phyloP scores from a whole-genome alignment of 2,113 vertebrate genomes.

The Anoplopoma fimbria region DNA sequence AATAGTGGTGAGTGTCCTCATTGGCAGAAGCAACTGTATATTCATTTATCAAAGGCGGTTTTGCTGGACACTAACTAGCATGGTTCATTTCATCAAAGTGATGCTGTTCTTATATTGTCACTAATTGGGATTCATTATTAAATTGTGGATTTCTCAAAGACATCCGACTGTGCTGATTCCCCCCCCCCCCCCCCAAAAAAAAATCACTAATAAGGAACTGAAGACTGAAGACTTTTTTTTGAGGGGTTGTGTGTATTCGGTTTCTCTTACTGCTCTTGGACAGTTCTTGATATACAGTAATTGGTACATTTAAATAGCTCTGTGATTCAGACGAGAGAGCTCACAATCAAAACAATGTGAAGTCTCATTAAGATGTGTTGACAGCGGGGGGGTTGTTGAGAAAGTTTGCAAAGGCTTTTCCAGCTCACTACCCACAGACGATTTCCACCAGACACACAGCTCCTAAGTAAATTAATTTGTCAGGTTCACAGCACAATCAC shows the following conservation, averaged over 20 bases:
- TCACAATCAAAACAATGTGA: background rate
- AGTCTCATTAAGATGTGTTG: slow-evolving; percentile 1
- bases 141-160: background rate
- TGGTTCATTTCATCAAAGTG: background rate
- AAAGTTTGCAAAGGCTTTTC: background rate
- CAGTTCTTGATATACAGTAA: background rate
- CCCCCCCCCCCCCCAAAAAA: too few species aligned
- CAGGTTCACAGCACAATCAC: background rate
- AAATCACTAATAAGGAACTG: background rate
- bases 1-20: slow-evolving; percentile 91
- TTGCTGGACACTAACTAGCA: background rate
- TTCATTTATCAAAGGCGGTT: slow-evolving; percentile 13
- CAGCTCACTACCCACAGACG: background rate
- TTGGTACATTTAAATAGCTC: background rate
- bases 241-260: background rate
- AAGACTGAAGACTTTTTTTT: background rate
- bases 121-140: slow-evolving; percentile 3
- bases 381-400: background rate
- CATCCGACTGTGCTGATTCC: background rate
- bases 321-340: background rate
- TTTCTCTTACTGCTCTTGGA: background rate
- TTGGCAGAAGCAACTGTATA: slow-evolving; percentile 3
- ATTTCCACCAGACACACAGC: background rate
- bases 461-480: background rate
- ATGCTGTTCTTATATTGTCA: background rate